Evolutionary conservation across 2,888 invertebrate genomes (phyloP), one percentile per base, ranked within the genome.

Genomic region (Plagodis dolabraria): DNA sequence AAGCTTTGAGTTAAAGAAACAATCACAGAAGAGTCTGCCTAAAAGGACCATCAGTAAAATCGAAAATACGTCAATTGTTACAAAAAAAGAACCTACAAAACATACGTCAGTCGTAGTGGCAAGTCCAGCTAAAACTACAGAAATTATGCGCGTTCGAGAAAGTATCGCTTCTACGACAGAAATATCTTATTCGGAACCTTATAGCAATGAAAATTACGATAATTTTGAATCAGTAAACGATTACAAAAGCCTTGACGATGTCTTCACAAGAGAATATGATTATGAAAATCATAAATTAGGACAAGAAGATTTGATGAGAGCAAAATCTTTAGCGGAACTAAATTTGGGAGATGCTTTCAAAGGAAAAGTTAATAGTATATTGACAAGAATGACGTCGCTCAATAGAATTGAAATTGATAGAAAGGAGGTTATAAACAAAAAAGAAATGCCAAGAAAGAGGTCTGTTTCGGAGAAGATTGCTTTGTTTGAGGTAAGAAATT

Each of bases 381-480:
- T 89, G 11, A 68, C 75, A 0, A 79, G 86, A 60, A 83, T 91
- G 54, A 87, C 79, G 53, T 90, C 90, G 0, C 64, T 75, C 0
- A 87, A 90, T 6, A 70, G 54, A 48, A 50, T 73, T 10, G 75
- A 74, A 36, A 40, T 52, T 34, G 74, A 73, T 7, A 82, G 74
- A 38, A 78, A 69, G 38, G 82, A 79, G 11, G 66, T 75, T 4
- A 83, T 84, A 0, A 83, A 68, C 48, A 61, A 71, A 0, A 86
- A 78, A 52, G 87, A 87, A 58, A 76, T 80, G 67, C 86, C 89
- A 0, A 76, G 77, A 35, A 83, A 79, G 62, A 72, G 79, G 35
- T 82, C 87, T 0, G 89, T 91, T 0, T 76, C 77, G 5, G 86
- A 89, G 66, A 89, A 85, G 54, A 87, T 90, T 4, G 88, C 89